Conservation (phyloP, 2,113 vertebrate genomes). For the Chloropsis hardwickii region DNA sequence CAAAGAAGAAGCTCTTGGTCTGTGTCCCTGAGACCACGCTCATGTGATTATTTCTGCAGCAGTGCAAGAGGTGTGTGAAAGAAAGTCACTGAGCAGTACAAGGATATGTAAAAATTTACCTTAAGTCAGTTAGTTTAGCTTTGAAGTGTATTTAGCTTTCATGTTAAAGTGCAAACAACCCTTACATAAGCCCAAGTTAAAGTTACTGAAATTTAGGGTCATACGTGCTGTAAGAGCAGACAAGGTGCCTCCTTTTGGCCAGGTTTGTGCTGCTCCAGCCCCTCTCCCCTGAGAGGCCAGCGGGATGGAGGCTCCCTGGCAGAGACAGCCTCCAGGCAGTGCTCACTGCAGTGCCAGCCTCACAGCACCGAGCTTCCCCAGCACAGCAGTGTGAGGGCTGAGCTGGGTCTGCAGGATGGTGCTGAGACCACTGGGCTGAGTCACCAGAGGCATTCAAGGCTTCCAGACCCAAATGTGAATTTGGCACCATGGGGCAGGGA, state of each 20-base stretch:
- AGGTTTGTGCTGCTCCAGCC: not conserved
- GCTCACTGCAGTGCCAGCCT: not conserved
- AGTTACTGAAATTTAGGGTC: too few species aligned
- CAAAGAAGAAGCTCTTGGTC: not conserved
- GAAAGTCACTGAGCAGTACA: not conserved
- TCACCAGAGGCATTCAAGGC: not conserved
- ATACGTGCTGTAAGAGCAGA: too few species aligned
- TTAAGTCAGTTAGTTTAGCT: not conserved
- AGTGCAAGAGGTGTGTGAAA: not conserved
- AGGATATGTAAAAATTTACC: not conserved
- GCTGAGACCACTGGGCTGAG: not conserved
- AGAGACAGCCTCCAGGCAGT: not conserved
- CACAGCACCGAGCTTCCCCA: not conserved
- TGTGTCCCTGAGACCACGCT: not conserved
- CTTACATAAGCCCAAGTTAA: not conserved
- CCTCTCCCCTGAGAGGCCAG: rapidly evolving
- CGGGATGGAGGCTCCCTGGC: not conserved
- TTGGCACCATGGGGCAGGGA: not conserved
- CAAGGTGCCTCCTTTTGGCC: not conserved
- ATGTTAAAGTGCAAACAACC: not conserved
- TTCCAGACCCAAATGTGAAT: not conserved
- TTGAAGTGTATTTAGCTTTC: not conserved
- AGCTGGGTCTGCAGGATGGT: rapidly evolving
- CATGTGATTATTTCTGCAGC: not conserved
- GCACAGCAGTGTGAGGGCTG: not conserved